Conservation (phyloP, 2,797 vertebrate genomes). For the Lepilemur ruficaudatus region DNA sequence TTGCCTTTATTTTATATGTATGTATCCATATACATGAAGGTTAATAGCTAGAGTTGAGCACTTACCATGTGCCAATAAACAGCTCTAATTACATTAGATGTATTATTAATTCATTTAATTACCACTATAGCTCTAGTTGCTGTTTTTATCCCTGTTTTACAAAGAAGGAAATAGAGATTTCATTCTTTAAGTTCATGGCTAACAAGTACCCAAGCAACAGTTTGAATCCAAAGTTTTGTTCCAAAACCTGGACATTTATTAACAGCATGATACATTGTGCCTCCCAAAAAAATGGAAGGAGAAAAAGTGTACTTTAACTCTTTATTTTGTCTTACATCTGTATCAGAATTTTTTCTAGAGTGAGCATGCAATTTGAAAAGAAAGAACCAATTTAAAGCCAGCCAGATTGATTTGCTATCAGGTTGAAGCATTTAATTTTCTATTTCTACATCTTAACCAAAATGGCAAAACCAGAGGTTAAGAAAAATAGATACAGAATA, state of each 20-base stretch:
- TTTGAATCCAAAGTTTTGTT: background rate
- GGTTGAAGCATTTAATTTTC: conserved; percentile 20
- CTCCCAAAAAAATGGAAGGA: background rate
- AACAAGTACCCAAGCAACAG: background rate
- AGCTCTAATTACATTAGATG: background rate
- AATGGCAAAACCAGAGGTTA: background rate
- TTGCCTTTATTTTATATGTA: background rate
- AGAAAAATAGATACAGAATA: background rate
- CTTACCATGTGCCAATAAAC: background rate
- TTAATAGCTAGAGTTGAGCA: background rate
- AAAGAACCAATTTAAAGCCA: background rate
- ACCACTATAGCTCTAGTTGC: background rate
- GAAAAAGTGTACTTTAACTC: background rate
- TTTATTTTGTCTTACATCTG: background rate
- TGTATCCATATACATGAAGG: background rate
- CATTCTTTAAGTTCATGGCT: conserved; percentile 15
- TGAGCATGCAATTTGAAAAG: background rate
- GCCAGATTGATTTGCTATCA: background rate
- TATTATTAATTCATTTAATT: conserved; percentile 30
- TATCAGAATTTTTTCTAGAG: background rate
- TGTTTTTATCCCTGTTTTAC: conserved; percentile 25
- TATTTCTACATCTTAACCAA: background rate
- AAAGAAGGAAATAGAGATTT: background rate
- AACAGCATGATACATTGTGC: background rate
- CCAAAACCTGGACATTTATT: background rate